Base-by-base conservation (phyloP, 2,113 vertebrate genomes). In the Xenus cinereus region DNA sequence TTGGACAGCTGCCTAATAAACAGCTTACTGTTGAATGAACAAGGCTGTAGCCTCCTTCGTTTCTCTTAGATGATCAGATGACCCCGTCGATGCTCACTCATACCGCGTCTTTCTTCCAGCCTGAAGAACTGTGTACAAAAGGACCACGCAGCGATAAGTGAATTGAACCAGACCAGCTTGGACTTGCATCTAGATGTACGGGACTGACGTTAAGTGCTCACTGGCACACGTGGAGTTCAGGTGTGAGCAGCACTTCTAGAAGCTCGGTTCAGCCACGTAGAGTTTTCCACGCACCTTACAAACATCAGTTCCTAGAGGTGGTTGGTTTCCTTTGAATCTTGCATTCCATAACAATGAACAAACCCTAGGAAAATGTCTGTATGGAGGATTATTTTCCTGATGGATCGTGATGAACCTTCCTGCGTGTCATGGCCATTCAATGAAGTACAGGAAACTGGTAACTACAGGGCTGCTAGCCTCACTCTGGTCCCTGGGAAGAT, bases 21-120 rank as follows among this genome's bases (percentile, higher is more conserved):
- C n/a, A 53, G 51, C 15, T 14, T 28, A 12, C 48, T 59, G n/a
- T 4, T n/a, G 59, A 68, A 69, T 7, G 9, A 50, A 26, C 6
- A 45, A 48, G 35, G 21, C 22, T 51, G 46, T 10, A 81, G 46
- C 32, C 17, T 21, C 7, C 19, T 43, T 48, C 6, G 6, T 43
- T 91, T 64, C 32, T 64, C 35, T 48, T 26, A 33, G 15, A 35
- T 23, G 17, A 45, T 24, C 5, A 50, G 73, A 53, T 22, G 45
- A 4, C 35, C 21, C 16, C 1, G 0, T 35, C 39, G 24, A 14
- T 4, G 7, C 39, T 48, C 27, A 32, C 37, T 71, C 2, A 0
- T 19, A 11, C 24, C 46, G 37, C 0, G 5, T 18, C 8, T 53
- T 67, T 63, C 41, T 35, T 62, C 27, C 28, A 37, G 24, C 2